Evolutionary conservation across 1,140 invertebrate species (phyloP).

Genomic region (Lordiphosa clarofinis): DNA sequence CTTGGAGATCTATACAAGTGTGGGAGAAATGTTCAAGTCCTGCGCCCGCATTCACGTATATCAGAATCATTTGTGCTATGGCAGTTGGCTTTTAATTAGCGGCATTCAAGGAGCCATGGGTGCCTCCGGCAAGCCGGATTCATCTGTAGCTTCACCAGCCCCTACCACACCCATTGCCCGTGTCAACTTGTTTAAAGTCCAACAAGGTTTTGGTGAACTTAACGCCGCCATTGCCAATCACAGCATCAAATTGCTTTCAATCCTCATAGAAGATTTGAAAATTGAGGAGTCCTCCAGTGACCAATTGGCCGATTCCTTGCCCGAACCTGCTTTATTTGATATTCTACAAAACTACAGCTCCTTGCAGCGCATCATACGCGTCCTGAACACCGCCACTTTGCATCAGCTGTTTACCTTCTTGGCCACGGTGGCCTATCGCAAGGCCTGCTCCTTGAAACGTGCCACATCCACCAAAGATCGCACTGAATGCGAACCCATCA

Average conservation of each 20-base stretch:
- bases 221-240: slow-evolving; percentile 89
- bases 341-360: slow-evolving; percentile 80
- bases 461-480: slow-evolving; percentile 86
- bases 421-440: slow-evolving; percentile 93
- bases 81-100: slow-evolving; percentile 91
- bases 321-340: slow-evolving; percentile 80
- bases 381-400: slow-evolving; percentile 81
- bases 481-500: slow-evolving; percentile 88
- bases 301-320: slow-evolving; percentile 68
- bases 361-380: slow-evolving; percentile 80
- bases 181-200: slow-evolving; percentile 80
- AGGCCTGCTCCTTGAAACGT: slow-evolving; percentile 91
- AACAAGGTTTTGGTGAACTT: slow-evolving; percentile 90
- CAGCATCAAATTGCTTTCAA: slow-evolving; percentile 84
- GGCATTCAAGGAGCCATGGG: slow-evolving; percentile 87
- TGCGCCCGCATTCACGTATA: slow-evolving; percentile 92
- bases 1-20: slow-evolving; percentile 90
- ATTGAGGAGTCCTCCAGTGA: slow-evolving; percentile 84
- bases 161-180: slow-evolving; percentile 71
- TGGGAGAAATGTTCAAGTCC: slow-evolving; percentile 89
- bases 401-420: slow-evolving; percentile 92
- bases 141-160: slow-evolving; percentile 13
- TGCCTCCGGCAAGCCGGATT: slow-evolving; percentile 65
- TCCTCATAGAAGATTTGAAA: slow-evolving; percentile 85
- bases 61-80: slow-evolving; percentile 93